phyloP scores from a whole-genome alignment of 35 echinoderm and acorn worm species.

The Stichopus chloronotus region DNA sequence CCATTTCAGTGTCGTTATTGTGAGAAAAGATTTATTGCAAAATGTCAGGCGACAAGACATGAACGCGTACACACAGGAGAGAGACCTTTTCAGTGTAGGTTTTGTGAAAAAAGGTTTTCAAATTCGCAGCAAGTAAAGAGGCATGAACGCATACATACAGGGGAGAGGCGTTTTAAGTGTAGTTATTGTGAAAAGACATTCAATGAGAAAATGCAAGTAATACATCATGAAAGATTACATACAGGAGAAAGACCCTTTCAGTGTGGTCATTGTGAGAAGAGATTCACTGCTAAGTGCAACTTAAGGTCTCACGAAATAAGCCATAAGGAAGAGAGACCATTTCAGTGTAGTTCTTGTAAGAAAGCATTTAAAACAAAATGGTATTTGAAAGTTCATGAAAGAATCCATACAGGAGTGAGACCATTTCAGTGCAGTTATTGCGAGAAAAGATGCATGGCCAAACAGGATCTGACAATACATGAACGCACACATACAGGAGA shows the following conservation, averaged over 20 bases:
- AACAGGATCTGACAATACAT: too few species aligned
- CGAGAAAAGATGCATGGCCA: too few species aligned
- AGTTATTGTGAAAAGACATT: background rate
- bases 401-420: too few species aligned
- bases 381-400: too few species aligned
- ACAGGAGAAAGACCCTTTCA: background rate
- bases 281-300: background rate
- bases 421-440: too few species aligned
- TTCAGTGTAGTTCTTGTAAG: too few species aligned
- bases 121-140: background rate
- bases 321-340: background rate
- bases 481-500: too few species aligned
- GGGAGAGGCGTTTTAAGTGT: conserved; percentile 1
- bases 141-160: conserved; percentile 40
- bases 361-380: too few species aligned
- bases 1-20: too few species aligned
- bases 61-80: too few species aligned
- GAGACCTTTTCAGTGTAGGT: background rate
- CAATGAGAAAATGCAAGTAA: background rate
- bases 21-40: too few species aligned
- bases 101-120: conserved; percentile 11
- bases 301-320: background rate
- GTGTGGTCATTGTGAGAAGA: background rate
- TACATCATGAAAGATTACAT: background rate
- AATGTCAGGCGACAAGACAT: too few species aligned